A percentile compares a stretch with the other conserved stretches of the same genome.
phyloP scores from a whole-genome alignment of 2,113 vertebrate species.

The Phalacrocorax aristotelis region DNA sequence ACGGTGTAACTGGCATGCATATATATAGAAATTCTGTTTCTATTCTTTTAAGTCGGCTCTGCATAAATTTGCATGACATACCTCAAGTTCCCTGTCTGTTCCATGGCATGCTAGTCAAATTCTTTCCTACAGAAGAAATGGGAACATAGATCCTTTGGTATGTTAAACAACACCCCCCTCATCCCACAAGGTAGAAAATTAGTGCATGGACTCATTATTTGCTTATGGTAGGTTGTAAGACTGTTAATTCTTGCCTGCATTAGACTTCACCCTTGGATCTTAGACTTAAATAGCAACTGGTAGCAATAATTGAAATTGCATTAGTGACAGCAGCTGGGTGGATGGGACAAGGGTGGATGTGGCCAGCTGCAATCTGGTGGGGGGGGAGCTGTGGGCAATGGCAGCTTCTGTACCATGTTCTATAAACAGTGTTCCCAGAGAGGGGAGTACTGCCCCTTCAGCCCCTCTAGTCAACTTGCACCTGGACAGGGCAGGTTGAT shows the following conservation, averaged over 20 bases:
- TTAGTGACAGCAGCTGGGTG: background rate
- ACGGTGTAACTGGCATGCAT: conserved; percentile 11
- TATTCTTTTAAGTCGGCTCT: conserved; percentile 53
- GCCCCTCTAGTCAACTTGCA: background rate
- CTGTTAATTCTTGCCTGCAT: background rate
- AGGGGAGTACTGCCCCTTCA: background rate
- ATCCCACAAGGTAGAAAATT: background rate
- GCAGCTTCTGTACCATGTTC: background rate
- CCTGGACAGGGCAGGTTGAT: background rate
- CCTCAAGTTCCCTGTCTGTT: conserved; percentile 30
- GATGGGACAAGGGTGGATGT: background rate
- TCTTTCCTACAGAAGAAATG: conserved; percentile 23
- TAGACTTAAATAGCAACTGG: background rate
- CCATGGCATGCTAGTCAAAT: background rate
- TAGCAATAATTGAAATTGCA: background rate
- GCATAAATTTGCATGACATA: conserved; percentile 50
- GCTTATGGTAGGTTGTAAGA: background rate
- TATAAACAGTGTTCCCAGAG: background rate
- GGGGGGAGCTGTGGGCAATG: background rate
- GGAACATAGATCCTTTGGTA: background rate
- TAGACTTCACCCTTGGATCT: background rate
- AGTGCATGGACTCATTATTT: background rate
- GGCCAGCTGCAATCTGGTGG: background rate
- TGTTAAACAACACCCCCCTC: background rate
- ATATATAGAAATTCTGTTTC: conserved; percentile 48